Evolutionary conservation across 2,113 vertebrate genomes (phyloP).

Genomic region (Phalacrocorax pelagicus): DNA sequence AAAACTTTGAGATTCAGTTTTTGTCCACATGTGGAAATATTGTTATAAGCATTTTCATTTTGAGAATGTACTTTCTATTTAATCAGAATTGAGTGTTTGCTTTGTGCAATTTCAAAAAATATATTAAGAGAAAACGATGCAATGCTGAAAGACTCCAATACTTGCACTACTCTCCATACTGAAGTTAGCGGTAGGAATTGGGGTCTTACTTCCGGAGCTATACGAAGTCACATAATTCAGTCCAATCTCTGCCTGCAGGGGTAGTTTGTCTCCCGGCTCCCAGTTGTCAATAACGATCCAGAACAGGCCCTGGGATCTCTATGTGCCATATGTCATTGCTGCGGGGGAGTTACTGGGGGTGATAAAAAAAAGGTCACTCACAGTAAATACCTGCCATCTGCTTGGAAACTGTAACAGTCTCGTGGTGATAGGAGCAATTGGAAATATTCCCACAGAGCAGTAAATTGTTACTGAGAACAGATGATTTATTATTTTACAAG

Average conservation of each 20-base stretch:
- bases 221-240: not conserved
- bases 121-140: not conserved
- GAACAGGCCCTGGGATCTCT: constrained; percentile 34
- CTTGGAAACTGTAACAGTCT: constrained; percentile 67
- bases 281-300: constrained; percentile 54
- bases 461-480: constrained; percentile 74
- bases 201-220: not conserved
- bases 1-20: not conserved
- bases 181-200: not conserved
- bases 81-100: not conserved
- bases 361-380: constrained; percentile 70
- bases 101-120: not conserved
- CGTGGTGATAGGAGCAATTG: constrained; percentile 66
- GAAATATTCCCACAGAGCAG: constrained; percentile 66
- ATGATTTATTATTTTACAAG: constrained; percentile 78
- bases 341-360: constrained; percentile 53
- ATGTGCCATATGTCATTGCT: constrained; percentile 72
- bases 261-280: constrained; percentile 24
- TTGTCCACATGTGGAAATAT: not conserved
- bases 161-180: not conserved
- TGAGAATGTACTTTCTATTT: not conserved
- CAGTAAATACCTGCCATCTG: constrained; percentile 82
- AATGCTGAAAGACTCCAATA: not conserved
- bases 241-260: constrained; percentile 1
- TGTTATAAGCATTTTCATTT: not conserved